Evolutionary conservation across 2,113 vertebrate genomes (phyloP).

Genomic region (Oenanthe oenanthe): DNA sequence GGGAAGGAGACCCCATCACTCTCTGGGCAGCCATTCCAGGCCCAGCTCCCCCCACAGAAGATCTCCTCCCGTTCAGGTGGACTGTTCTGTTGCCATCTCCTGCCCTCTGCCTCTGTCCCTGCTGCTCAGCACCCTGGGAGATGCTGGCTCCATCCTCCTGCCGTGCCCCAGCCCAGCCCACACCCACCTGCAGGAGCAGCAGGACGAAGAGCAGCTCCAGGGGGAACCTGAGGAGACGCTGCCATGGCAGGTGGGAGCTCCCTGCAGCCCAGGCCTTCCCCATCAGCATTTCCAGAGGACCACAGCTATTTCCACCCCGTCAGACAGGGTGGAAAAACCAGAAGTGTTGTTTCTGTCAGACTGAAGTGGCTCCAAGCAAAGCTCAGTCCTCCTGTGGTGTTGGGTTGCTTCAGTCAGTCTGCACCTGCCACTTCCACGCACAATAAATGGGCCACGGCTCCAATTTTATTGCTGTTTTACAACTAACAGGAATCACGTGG

Average conservation of each 20-base stretch:
- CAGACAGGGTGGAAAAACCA: not conserved
- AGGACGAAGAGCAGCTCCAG: not conserved
- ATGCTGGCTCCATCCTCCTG: not conserved
- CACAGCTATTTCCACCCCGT: fast-evolving
- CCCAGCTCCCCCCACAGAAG: not conserved
- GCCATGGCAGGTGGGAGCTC: not conserved
- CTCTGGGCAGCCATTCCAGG: not conserved
- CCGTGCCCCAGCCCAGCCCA: not conserved
- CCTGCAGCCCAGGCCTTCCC: not conserved
- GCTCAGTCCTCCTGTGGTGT: not conserved
- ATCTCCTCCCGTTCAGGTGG: not conserved
- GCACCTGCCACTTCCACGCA: fast-evolving
- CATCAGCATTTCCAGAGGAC: not conserved
- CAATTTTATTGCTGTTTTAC: not conserved
- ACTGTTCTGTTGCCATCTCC: not conserved
- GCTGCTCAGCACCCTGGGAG: fast-evolving
- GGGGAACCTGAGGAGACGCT: not conserved
- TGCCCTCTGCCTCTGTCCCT: not conserved
- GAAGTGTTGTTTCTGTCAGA: not conserved
- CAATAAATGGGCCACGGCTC: not conserved
- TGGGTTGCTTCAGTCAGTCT: not conserved
- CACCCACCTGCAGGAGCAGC: not conserved
- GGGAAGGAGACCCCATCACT: not conserved
- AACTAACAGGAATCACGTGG: not conserved
- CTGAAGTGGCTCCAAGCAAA: not conserved